These are phyloP conservation scores for Keiferia lycopersicella DNA, from an alignment of 2,888 invertebrate genomes.

Conservation along the genomic window DNA sequence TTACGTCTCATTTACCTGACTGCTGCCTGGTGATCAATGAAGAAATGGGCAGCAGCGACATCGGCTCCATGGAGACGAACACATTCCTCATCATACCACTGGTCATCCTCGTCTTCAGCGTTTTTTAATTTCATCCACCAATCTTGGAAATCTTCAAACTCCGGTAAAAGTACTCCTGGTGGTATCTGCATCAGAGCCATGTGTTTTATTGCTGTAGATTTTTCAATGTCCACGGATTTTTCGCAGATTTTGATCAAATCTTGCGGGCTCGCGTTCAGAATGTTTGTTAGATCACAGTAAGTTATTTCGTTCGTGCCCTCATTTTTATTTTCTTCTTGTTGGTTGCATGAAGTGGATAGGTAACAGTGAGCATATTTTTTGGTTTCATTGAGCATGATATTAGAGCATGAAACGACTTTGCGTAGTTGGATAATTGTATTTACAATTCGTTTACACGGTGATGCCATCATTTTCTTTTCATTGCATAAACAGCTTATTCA, in stretches of 20 bases:
- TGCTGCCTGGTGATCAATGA: constrained; percentile 87
- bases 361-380: not conserved
- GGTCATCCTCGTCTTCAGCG: constrained; percentile 71
- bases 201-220: not conserved
- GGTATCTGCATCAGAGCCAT: constrained; percentile 4
- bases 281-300: not conserved
- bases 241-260: not conserved
- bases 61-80: constrained; percentile 87
- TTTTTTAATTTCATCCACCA: constrained; percentile 81
- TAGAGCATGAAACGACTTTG: not conserved
- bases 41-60: constrained; percentile 92
- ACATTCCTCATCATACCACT: constrained; percentile 82
- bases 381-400: not conserved
- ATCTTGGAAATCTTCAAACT: constrained; percentile 32
- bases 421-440: not conserved
- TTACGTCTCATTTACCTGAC: constrained; percentile 76
- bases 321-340: not conserved
- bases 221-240: not conserved
- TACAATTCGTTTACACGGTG: not conserved
- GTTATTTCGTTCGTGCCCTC: not conserved
- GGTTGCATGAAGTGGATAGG: not conserved
- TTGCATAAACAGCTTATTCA: too few species aligned
- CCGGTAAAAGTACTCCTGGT: not conserved
- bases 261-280: not conserved
- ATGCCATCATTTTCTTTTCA: not conserved